Evolutionary conservation across 2,888 invertebrate genomes (phyloP), one percentile per base, ranked within the genome.

Genomic region (Diloba caeruleocephala): DNA sequence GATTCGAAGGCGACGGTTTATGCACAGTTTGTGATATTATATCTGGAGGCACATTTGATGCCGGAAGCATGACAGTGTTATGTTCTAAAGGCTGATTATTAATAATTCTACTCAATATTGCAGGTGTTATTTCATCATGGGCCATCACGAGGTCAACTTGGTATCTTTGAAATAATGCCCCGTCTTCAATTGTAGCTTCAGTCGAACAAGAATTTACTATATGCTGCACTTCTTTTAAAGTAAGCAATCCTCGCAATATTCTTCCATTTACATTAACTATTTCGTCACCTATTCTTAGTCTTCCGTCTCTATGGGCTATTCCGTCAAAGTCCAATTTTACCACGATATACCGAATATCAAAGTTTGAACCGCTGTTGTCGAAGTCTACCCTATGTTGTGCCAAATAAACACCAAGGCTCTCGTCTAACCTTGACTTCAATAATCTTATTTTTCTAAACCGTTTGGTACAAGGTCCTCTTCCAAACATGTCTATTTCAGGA

Each of bases 191-290:
- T 8, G 83, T 78, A 41, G 92, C 84, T 84, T 93, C 91, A n/a
- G 88, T 90, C 9, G 94, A 94, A 79, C 90, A 94, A 19, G 92
- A 93, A 68, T 94, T 94, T 1, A 94, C 94, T 61, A 95, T 91
- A 36, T 94, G 90, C 71, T 95, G 95, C 12, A 95, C 95, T 71
- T 96, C 96, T 78, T 95, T 94, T 50, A 95, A 89, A 4, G 96
- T 95, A 32, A 96, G 94, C 46, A 97, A 93, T 0, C 97, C 97
- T 59, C 96, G 94, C 53, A 98, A 89, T 61, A 97, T 95, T 77
- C 95, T 95, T 7, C 98, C 98, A 85, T 98, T 98, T 21, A 98
- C 97, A 87, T 97, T 97, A 8, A 98, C 96, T 62, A 98, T 96
- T 94, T 98, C 97, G 88, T 98, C 98, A 9, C 98, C 98, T 52